A percentile compares a stretch with the other conserved stretches of the same genome.
These are phyloP conservation scores for Dolichotis patagonum DNA, from an alignment of 2,113 vertebrate species.

Conservation along the genomic window DNA sequence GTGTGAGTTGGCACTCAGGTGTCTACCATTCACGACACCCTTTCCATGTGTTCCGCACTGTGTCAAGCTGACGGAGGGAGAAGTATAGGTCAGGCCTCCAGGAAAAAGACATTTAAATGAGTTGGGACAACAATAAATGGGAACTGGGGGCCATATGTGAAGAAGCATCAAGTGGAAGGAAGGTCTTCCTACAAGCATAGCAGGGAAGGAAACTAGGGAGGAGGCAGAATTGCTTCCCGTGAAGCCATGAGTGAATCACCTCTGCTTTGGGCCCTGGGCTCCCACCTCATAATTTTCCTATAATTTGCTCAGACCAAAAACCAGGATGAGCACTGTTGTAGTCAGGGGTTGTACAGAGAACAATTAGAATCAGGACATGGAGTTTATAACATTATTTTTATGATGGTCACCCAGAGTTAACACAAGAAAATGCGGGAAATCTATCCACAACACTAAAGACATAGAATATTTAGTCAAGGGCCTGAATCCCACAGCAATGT, in stretches of 20 bases:
- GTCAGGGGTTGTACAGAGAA: too few species aligned
- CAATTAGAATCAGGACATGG: too few species aligned
- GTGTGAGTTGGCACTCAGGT: neutral
- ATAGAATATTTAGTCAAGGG: too few species aligned
- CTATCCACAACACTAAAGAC: too few species aligned
- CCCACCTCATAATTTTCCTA: neutral
- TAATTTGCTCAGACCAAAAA: neutral
- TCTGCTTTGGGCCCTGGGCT: neutral
- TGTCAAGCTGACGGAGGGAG: neutral
- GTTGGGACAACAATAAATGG: neutral
- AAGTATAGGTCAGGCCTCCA: too few species aligned
- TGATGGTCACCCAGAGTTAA: too few species aligned
- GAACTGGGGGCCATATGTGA: neutral
- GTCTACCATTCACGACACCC: neutral
- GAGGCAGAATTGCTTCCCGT: neutral
- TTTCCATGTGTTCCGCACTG: neutral
- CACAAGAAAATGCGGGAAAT: too few species aligned
- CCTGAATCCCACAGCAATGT: too few species aligned
- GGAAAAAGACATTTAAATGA: neutral
- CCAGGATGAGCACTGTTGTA: neutral
- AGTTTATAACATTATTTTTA: too few species aligned
- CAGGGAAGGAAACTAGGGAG: neutral
- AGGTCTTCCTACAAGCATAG: neutral
- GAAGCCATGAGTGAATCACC: neutral
- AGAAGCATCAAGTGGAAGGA: neutral